Evolutionary conservation across 1,140 invertebrate species (phyloP).

Genomic region (Euglossa dilemma): DNA sequence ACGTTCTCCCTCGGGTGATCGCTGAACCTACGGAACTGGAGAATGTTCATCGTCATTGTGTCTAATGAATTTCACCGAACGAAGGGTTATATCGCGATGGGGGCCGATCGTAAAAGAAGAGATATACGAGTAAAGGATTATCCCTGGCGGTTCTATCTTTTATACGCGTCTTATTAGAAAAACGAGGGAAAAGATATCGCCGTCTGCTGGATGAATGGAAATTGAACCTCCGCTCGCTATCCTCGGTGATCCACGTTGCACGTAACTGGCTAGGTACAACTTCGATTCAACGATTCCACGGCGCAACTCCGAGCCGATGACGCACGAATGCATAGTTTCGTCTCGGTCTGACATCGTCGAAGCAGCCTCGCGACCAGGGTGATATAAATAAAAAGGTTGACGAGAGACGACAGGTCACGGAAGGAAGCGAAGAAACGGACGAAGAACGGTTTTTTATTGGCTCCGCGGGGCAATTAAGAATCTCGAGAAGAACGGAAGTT

Average conservation of each 20-base stretch:
- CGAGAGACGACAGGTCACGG: too few relatives aligned
- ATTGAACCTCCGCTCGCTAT: neutral
- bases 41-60: neutral
- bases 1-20: too few relatives aligned
- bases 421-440: neutral
- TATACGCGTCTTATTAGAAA: too few relatives aligned
- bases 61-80: rapidly evolving
- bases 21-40: too few relatives aligned
- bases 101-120: neutral
- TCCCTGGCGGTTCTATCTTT: neutral
- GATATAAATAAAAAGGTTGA: neutral
- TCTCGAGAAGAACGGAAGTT: neutral
- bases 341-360: neutral
- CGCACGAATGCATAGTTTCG: conserved; percentile 42
- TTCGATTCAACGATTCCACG: conserved; percentile 8
- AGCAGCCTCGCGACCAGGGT: conserved; percentile 3
- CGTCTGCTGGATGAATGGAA: neutral
- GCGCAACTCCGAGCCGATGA: conserved; percentile 47
- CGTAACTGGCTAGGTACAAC: neutral
- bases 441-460: neutral
- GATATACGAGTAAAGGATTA: neutral
- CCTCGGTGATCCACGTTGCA: neutral
- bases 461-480: neutral
- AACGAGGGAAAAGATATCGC: neutral
- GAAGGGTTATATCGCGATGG: neutral